These are phyloP conservation scores for Antheraea pernyi DNA, from an alignment of 1,140 invertebrate species.

Conservation along the genomic window DNA sequence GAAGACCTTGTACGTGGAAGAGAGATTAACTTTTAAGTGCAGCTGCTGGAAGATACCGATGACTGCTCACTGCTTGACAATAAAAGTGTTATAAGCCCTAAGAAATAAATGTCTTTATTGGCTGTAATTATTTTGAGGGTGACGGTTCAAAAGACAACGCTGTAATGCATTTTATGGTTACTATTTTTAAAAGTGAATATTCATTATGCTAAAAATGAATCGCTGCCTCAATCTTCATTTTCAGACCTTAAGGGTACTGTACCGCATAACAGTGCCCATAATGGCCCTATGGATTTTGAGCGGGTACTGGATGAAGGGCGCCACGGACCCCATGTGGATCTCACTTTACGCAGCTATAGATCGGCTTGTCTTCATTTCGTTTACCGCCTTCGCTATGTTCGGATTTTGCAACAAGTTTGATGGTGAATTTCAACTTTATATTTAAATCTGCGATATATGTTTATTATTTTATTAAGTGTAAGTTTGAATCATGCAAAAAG, in stretches of 20 bases:
- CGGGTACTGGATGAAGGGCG: conserved; percentile 26
- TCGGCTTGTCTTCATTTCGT: conserved; percentile 29
- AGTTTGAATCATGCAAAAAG: no score
- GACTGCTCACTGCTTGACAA: no score
- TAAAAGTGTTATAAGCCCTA: no score
- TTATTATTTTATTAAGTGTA: no score
- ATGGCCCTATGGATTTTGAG: conserved; percentile 33
- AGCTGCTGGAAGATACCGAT: neutral
- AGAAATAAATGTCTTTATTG: no score
- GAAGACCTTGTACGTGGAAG: neutral
- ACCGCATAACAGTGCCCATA: conserved; percentile 23
- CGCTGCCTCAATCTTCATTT: neutral
- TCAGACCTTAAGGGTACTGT: conserved; percentile 31
- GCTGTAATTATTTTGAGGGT: no score
- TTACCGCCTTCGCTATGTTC: conserved; percentile 28
- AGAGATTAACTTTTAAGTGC: neutral
- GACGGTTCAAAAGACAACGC: no score
- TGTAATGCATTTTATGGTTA: no score
- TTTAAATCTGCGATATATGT: no score
- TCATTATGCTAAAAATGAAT: neutral
- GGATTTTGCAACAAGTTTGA: conserved; percentile 37
- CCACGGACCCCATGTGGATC: conserved; percentile 7
- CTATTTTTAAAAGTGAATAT: no score
- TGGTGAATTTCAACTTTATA: conserved; percentile 23
- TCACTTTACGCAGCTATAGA: conserved; percentile 37